A percentile compares a stretch with the other conserved stretches of the same genome.
phyloP scores from a whole-genome alignment of 1,140 invertebrate genomes.

The Sycophaga agraensis region DNA sequence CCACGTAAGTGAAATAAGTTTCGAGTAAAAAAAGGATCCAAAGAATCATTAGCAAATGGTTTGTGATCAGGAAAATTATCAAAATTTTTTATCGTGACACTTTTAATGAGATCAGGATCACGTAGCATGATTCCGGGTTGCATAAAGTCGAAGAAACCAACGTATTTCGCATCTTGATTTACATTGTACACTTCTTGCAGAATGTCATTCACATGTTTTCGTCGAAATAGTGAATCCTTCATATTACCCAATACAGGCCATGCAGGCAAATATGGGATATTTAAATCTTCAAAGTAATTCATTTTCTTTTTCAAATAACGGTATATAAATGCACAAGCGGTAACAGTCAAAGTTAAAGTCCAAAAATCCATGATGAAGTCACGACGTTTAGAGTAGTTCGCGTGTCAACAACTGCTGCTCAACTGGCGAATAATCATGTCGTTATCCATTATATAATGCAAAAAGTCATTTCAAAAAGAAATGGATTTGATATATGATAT shows the following conservation, averaged over 20 bases:
- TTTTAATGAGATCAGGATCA: conserved; percentile 63
- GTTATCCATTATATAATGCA: too few relatives aligned
- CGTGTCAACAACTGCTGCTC: too few relatives aligned
- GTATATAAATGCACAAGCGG: neutral
- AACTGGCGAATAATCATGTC: too few relatives aligned
- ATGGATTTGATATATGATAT: too few relatives aligned
- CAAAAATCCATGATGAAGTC: neutral
- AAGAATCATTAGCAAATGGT: conserved; percentile 47
- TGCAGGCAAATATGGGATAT: conserved; percentile 9
- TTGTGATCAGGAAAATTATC: conserved; percentile 64
- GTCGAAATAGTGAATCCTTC: conserved; percentile 15
- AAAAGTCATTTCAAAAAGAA: too few relatives aligned
- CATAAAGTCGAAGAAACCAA: conserved; percentile 58
- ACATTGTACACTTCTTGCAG: conserved; percentile 30
- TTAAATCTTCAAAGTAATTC: neutral
- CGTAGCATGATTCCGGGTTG: conserved; percentile 60
- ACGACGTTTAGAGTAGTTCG: too few relatives aligned
- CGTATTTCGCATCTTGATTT: conserved; percentile 42
- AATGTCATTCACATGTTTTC: conserved; percentile 17
- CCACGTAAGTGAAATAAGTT: conserved; percentile 58
- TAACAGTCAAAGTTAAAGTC: neutral
- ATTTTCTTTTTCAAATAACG: neutral
- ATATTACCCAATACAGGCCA: conserved; percentile 35
- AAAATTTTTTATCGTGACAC: conserved; percentile 68
- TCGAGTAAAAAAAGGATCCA: conserved; percentile 59